A percentile compares a stretch with the other conserved stretches of the same genome.
phyloP scores from a whole-genome alignment of 2,113 vertebrate genomes.

The Syrmaticus mikado region DNA sequence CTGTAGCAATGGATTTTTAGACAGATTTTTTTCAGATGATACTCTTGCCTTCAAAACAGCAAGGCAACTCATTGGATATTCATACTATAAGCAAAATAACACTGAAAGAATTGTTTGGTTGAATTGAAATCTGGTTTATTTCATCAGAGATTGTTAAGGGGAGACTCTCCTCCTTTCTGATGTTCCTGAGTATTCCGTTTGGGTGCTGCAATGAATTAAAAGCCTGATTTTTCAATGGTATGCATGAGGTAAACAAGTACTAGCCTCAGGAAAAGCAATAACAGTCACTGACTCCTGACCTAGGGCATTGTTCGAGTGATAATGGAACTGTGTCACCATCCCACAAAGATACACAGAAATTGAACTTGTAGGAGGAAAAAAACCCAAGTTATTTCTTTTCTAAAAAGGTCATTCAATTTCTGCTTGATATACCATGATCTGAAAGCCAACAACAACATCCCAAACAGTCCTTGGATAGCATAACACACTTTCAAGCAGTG shows the following conservation, averaged over 20 bases:
- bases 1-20: background rate
- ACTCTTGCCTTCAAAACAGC: background rate
- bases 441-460: background rate
- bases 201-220: background rate
- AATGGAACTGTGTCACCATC: background rate
- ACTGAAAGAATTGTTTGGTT: background rate
- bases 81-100: background rate
- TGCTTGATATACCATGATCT: background rate
- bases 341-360: background rate
- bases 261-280: background rate
- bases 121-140: background rate
- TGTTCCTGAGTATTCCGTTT: background rate
- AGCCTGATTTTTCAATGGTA: background rate
- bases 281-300: accelerated
- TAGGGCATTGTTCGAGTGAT: background rate
- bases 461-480: background rate
- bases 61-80: background rate
- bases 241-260: background rate
- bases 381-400: background rate
- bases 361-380: background rate
- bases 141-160: background rate
- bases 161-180: background rate
- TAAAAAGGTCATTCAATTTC: background rate
- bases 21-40: background rate
- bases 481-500: background rate